These are phyloP conservation scores for Schizothorax lantsangensis DNA, from an alignment of 2,797 vertebrate species.

Conservation along the genomic window DNA sequence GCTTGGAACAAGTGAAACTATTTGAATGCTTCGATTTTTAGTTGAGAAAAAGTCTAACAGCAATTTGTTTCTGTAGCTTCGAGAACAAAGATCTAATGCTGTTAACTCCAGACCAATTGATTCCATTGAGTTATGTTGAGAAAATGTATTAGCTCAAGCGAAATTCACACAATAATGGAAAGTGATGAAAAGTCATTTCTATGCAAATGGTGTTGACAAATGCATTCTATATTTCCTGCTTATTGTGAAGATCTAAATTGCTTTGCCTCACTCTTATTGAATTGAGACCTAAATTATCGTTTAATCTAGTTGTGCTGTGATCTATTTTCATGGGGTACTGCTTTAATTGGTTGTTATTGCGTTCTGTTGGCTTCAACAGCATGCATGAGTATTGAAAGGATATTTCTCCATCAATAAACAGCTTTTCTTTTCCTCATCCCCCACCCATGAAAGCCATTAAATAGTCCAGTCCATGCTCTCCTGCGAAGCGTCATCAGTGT, in stretches of 20 bases:
- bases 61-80: slow-evolving; percentile 38
- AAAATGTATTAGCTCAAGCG: slow-evolving; percentile 61
- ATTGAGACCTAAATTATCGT: slow-evolving; percentile 77
- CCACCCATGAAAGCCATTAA: slow-evolving; percentile 52
- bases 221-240: slow-evolving; percentile 71
- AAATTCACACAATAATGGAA: slow-evolving; percentile 62
- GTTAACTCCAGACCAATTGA: slow-evolving; percentile 65
- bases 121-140: slow-evolving; percentile 59
- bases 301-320: slow-evolving; percentile 78
- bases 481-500: slow-evolving; percentile 35
- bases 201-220: slow-evolving; percentile 83
- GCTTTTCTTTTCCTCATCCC: slow-evolving; percentile 45
- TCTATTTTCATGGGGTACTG: slow-evolving; percentile 69
- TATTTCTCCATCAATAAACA: slow-evolving; percentile 69
- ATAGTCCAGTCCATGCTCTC: slow-evolving; percentile 42
- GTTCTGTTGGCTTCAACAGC: slow-evolving; percentile 53
- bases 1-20: slow-evolving; percentile 50
- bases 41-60: slow-evolving; percentile 46
- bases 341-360: slow-evolving; percentile 66
- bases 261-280: slow-evolving; percentile 71
- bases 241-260: slow-evolving; percentile 72
- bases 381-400: slow-evolving; percentile 59
- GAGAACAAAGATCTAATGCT: slow-evolving; percentile 58
- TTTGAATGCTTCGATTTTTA: slow-evolving; percentile 52
- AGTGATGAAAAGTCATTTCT: slow-evolving; percentile 78